Percentiles rank a stretch among this genome's conserved stretches.
These are phyloP conservation scores for Formica selysi DNA, from an alignment of 1,140 invertebrate genomes.

Conservation along the genomic window DNA sequence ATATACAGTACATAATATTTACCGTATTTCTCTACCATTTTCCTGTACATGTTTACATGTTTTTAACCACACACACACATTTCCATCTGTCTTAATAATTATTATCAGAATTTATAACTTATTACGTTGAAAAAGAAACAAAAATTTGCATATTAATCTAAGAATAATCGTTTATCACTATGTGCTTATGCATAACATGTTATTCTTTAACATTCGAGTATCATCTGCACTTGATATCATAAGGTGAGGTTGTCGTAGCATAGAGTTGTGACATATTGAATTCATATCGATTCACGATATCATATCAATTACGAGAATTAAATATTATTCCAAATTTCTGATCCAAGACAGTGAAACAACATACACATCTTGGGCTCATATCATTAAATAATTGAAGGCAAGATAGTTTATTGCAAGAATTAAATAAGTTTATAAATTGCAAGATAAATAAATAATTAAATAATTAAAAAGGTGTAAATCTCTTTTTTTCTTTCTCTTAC, in stretches of 20 bases:
- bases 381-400: neutral
- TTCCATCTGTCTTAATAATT: neutral
- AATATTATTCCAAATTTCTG: too few species aligned
- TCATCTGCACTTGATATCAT: conserved; percentile 33
- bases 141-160: neutral
- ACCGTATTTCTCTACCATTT: too few species aligned
- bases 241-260: neutral
- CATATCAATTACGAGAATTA: too few species aligned
- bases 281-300: neutral
- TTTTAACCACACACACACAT: too few species aligned
- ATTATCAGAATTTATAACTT: neutral
- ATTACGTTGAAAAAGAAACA: conserved; percentile 10
- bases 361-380: neutral
- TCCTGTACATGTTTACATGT: neutral
- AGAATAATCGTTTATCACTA: conserved; percentile 38
- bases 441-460: neutral
- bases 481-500: neutral
- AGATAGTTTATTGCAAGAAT: neutral
- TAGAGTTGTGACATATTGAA: neutral
- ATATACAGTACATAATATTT: too few species aligned
- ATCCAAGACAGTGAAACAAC: neutral
- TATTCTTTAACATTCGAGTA: conserved; percentile 19
- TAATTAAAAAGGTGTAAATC: neutral
- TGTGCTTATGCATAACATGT: neutral
- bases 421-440: neutral